phyloP scores from a whole-genome alignment of 2,888 invertebrate species.

The Onchidella celtica region DNA sequence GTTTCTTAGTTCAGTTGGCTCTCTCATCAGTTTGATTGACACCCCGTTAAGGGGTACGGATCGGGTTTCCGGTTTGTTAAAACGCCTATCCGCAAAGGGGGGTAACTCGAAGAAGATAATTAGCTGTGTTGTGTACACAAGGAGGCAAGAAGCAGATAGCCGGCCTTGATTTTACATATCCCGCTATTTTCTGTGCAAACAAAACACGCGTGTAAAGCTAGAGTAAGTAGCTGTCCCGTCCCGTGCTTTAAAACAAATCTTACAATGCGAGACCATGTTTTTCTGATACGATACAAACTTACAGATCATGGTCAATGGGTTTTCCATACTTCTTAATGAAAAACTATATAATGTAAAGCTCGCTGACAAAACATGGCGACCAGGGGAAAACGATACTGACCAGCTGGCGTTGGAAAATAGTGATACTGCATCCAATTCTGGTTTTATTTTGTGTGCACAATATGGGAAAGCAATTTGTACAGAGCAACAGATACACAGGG shows the following conservation, averaged over 20 bases:
- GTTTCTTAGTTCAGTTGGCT: slow-evolving; percentile 42
- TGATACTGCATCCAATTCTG: background rate
- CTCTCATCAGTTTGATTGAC: slow-evolving; percentile 43
- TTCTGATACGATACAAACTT: background rate
- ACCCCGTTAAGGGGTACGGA: slow-evolving; percentile 27
- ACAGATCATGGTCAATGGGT: background rate
- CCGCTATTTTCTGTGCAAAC: slow-evolving; percentile 41
- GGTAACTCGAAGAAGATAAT: slow-evolving; percentile 40
- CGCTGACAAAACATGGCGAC: background rate
- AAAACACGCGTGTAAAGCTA: slow-evolving; percentile 24
- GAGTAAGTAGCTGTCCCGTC: background rate
- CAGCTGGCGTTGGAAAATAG: slow-evolving; percentile 22
- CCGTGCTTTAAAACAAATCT: slow-evolving; percentile 14
- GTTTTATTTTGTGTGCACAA: background rate
- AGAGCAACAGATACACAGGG: background rate
- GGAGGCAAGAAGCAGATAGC: background rate
- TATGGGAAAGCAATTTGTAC: slow-evolving; percentile 14
- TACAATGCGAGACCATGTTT: background rate
- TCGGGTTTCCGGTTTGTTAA: slow-evolving; percentile 35
- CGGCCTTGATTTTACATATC: slow-evolving; percentile 39
- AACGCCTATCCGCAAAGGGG: slow-evolving; percentile 13
- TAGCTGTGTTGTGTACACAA: slow-evolving; percentile 40
- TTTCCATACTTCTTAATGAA: background rate
- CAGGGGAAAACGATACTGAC: background rate
- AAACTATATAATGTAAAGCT: background rate